These are phyloP conservation scores for Solenopsis fugax DNA, from an alignment of 1,140 invertebrate species.

Conservation along the genomic window DNA sequence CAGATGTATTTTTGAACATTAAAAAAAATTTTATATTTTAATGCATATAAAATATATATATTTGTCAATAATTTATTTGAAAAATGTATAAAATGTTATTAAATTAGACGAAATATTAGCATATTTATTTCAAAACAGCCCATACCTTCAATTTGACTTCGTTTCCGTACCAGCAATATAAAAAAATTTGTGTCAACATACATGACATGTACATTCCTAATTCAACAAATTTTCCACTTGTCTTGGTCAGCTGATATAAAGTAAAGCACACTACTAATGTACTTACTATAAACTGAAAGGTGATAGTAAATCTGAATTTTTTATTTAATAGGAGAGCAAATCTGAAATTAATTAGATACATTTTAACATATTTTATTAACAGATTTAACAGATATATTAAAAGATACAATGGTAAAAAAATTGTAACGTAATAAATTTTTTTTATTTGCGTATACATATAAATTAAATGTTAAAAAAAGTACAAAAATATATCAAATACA, in stretches of 20 bases:
- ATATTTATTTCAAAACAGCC: not conserved
- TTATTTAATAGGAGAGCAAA: slow-evolving; percentile 56
- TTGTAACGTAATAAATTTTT: not conserved
- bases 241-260: slow-evolving; percentile 65
- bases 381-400: not conserved
- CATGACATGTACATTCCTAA: slow-evolving; percentile 64
- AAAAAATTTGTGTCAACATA: slow-evolving; percentile 80
- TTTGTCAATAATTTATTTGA: not conserved
- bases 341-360: slow-evolving; percentile 36
- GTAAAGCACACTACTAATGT: slow-evolving; percentile 53
- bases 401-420: not conserved
- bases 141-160: slow-evolving; percentile 82
- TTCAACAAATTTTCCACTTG: slow-evolving; percentile 79
- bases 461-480: not conserved
- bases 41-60: not conserved
- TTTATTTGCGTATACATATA: not conserved
- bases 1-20: not conserved
- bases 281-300: slow-evolving; percentile 64
- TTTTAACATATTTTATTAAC: slow-evolving; percentile 22
- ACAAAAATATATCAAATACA: not conserved
- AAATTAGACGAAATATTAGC: not conserved
- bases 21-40: not conserved
- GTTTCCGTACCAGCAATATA: slow-evolving; percentile 88
- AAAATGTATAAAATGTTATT: not conserved
- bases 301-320: slow-evolving; percentile 62